Percentiles rank a stretch among this genome's conserved stretches.
These are phyloP conservation scores for Cantharis rustica DNA, from an alignment of 2,888 invertebrate genomes.

Conservation along the genomic window DNA sequence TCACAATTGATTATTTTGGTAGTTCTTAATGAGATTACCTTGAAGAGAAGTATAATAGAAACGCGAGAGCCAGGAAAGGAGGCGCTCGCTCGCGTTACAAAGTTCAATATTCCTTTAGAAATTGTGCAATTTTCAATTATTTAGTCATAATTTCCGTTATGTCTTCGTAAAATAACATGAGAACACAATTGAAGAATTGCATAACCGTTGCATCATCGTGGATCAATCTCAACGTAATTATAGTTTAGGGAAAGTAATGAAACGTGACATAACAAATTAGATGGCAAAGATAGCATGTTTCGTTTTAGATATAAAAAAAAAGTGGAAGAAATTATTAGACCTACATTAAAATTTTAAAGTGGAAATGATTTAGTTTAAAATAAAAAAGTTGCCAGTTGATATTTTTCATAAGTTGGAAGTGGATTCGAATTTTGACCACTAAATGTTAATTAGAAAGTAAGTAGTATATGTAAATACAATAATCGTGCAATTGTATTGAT, in stretches of 20 bases:
- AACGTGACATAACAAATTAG: conserved; percentile 1
- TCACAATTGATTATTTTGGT: too few relatives aligned
- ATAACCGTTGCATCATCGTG: not conserved
- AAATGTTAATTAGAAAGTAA: not conserved
- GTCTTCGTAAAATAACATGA: not conserved
- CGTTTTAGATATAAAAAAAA: not conserved
- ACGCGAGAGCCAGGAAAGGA: not conserved
- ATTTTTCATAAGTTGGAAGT: not conserved
- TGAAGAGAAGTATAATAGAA: not conserved
- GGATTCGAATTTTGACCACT: not conserved
- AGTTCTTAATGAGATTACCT: too few relatives aligned
- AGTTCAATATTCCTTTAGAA: not conserved
- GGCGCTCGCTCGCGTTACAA: not conserved
- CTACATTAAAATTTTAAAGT: not conserved
- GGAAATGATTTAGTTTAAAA: not conserved
- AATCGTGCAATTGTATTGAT: not conserved
- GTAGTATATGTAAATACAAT: not conserved
- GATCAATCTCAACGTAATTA: not conserved
- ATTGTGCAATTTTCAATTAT: not conserved
- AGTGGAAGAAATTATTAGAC: not conserved
- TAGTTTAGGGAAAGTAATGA: not conserved
- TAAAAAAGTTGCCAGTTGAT: not conserved
- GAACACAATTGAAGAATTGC: not conserved
- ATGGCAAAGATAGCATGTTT: not conserved
- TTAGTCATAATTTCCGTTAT: not conserved